phyloP scores from a whole-genome alignment of 2,888 invertebrate genomes.

The Drosophila histrio region DNA sequence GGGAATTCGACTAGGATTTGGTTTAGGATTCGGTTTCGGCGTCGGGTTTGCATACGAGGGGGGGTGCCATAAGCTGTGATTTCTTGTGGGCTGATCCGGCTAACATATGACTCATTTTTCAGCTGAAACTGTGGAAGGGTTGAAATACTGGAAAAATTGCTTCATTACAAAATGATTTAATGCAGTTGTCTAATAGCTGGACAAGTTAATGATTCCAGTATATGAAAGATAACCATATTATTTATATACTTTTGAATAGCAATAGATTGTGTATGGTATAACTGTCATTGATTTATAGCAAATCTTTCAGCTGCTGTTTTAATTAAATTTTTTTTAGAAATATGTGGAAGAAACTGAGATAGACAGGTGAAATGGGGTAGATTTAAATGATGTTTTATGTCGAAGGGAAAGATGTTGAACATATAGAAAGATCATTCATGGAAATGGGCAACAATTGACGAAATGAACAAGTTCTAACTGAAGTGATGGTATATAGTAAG shows the following conservation, averaged over 20 bases:
- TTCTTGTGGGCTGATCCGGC: conserved; percentile 37
- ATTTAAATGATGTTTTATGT: too few species aligned
- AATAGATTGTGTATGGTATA: background rate
- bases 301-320: too few species aligned
- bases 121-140: background rate
- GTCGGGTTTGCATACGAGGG: conserved; percentile 12
- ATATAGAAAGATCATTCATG: too few species aligned
- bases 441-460: too few species aligned
- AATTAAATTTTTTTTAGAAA: too few species aligned
- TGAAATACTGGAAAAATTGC: conserved; percentile 7
- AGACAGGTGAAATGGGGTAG: too few species aligned
- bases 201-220: background rate
- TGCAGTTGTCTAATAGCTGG: conserved; percentile 1
- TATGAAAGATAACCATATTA: background rate
- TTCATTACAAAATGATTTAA: conserved; percentile 17
- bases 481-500: too few species aligned
- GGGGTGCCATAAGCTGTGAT: conserved; percentile 42
- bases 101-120: conserved; percentile 73
- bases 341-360: too few species aligned
- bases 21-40: background rate
- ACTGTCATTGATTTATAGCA: too few species aligned
- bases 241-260: background rate
- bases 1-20: conserved; percentile 19
- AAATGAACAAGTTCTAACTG: too few species aligned
- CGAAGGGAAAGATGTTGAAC: too few species aligned